A percentile compares a stretch with the other conserved stretches of the same genome.
Conservation (phyloP, 1,140 invertebrate genomes). For the Pogonus chalceus region DNA sequence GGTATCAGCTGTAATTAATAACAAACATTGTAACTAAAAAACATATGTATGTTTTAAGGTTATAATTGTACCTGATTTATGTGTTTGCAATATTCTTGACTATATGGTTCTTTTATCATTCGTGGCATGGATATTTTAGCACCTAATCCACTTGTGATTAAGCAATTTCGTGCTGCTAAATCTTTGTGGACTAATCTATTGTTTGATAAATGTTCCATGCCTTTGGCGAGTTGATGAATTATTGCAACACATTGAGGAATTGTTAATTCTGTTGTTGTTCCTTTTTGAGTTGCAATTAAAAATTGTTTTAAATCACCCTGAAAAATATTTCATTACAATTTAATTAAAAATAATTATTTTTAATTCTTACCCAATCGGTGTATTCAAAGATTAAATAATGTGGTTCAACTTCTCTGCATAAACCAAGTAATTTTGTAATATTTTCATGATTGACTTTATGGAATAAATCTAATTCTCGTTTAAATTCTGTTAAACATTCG, state of each 20-base stretch:
- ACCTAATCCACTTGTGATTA: constrained; percentile 71
- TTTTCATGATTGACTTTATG: constrained; percentile 69
- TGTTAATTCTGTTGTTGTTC: constrained; percentile 49
- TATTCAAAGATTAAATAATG: constrained; percentile 85
- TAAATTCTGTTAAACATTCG: constrained; percentile 66
- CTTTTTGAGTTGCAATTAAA: constrained; percentile 61
- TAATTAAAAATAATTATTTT: neutral
- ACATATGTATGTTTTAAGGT: neutral
- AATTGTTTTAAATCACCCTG: constrained; percentile 91
- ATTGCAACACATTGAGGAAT: constrained; percentile 61
- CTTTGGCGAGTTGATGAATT: constrained; percentile 69
- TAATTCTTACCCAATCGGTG: constrained; percentile 72
- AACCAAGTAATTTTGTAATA: constrained; percentile 64
- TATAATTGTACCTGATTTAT: constrained; percentile 55
- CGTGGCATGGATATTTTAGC: constrained; percentile 77
- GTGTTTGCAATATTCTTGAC: constrained; percentile 73
- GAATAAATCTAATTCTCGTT: constrained; percentile 77
- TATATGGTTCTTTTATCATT: constrained; percentile 74
- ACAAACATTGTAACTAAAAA: neutral
- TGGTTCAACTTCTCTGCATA: constrained; percentile 75
- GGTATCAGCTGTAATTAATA: constrained; percentile 49
- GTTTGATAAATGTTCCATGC: constrained; percentile 70
- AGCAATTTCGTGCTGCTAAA: constrained; percentile 85
- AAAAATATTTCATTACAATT: constrained; percentile 19
- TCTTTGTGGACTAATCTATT: constrained; percentile 73